A percentile compares a stretch with the other conserved stretches of the same genome.
phyloP scores from a whole-genome alignment of 2,888 invertebrate genomes.

The Amblyteles armatorius region DNA sequence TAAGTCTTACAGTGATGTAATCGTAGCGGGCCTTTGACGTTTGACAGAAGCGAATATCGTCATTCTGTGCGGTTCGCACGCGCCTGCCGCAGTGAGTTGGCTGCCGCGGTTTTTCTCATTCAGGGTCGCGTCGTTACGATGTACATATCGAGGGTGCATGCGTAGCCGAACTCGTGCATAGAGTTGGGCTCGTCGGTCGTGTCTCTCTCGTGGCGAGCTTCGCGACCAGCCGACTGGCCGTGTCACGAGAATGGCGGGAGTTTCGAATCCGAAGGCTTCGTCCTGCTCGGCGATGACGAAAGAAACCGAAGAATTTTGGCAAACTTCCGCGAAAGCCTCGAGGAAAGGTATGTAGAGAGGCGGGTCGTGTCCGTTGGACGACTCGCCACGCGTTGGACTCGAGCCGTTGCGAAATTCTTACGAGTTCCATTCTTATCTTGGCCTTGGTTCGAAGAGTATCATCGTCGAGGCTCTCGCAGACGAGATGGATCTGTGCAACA shows the following conservation, averaged over 20 bases:
- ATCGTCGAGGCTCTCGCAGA: neutral
- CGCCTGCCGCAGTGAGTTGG: neutral
- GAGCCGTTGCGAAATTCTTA: constrained; percentile 76
- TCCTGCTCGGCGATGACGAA: neutral
- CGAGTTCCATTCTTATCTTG: constrained; percentile 82
- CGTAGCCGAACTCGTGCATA: neutral
- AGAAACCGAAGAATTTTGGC: constrained; percentile 69
- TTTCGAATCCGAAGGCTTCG: constrained; percentile 26
- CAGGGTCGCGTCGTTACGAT: constrained; percentile 45
- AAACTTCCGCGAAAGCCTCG: constrained; percentile 57
- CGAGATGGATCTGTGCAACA: neutral
- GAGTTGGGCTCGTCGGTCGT: neutral
- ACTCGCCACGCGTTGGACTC: constrained; percentile 48
- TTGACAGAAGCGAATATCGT: constrained; percentile 55
- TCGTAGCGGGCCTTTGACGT: constrained; percentile 63
- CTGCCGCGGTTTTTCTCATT: constrained; percentile 39
- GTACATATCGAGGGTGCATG: constrained; percentile 11
- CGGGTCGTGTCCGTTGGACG: neutral
- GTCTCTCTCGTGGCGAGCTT: neutral
- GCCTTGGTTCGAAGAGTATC: constrained; percentile 73
- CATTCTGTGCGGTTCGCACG: constrained; percentile 9
- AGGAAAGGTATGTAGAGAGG: neutral
- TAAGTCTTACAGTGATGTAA: constrained; percentile 65
- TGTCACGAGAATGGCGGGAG: constrained; percentile 38
- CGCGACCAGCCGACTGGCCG: constrained; percentile 3